These are phyloP conservation scores for Anguilla rostrata DNA, from an alignment of 2,113 vertebrate genomes.

Conservation along the genomic window DNA sequence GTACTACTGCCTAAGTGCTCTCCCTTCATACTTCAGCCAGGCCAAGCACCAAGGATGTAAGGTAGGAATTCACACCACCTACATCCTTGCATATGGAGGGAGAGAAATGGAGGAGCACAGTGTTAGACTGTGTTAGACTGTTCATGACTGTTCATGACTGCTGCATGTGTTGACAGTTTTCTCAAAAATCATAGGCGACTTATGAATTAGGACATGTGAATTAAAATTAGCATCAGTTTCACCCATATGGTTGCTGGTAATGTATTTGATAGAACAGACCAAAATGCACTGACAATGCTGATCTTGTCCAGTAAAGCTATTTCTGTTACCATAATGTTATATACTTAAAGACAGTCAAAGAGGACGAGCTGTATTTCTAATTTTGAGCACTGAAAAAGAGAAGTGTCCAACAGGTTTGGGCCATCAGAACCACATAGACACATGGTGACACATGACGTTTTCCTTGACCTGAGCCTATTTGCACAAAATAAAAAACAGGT, in stretches of 20 bases:
- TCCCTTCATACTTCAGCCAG: not conserved
- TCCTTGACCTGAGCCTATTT: not conserved
- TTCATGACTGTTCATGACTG: too few species aligned
- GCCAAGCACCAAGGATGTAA: not conserved
- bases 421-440: not conserved
- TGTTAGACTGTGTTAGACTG: not conserved
- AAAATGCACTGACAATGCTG: too few species aligned
- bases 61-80: not conserved
- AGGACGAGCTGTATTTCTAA: not conserved
- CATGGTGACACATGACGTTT: not conserved
- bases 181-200: not conserved
- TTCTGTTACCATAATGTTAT: not conserved
- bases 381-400: not conserved
- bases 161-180: too few species aligned
- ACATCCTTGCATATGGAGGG: not conserved
- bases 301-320: too few species aligned
- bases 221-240: too few species aligned
- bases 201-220: not conserved
- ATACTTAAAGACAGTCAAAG: not conserved
- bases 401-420: too few species aligned
- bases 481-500: not conserved
- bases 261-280: too few species aligned
- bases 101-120: not conserved
- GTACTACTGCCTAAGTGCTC: not conserved
- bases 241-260: too few species aligned